These are phyloP conservation scores for Sepiola atlantica DNA, from an alignment of 2,888 invertebrate species.

Conservation along the genomic window DNA sequence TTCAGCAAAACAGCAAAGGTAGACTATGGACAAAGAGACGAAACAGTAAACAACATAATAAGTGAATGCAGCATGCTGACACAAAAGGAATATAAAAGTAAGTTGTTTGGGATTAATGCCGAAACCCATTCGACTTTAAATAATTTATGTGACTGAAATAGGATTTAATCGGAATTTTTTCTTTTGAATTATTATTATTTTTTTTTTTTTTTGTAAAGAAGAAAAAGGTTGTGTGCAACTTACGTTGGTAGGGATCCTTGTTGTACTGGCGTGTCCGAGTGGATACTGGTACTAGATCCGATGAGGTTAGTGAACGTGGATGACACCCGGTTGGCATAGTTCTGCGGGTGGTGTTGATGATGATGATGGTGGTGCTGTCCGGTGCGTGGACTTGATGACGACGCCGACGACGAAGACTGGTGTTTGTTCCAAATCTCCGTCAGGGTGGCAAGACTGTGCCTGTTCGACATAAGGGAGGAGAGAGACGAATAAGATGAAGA, in stretches of 20 bases:
- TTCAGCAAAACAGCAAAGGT: too few relatives aligned
- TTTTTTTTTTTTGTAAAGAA: too few relatives aligned
- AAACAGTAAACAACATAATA: too few relatives aligned
- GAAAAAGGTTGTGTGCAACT: background rate
- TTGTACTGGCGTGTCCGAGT: constrained; percentile 32
- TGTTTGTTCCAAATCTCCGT: constrained; percentile 42
- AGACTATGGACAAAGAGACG: too few relatives aligned
- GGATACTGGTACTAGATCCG: constrained; percentile 43
- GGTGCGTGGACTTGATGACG: background rate
- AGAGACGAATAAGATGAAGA: background rate
- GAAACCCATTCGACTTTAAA: too few relatives aligned
- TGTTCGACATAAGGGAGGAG: constrained; percentile 39
- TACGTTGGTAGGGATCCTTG: constrained; percentile 44
- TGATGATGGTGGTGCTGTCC: constrained; percentile 1
- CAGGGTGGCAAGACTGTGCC: constrained; percentile 41
- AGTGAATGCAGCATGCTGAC: too few relatives aligned
- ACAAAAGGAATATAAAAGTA: too few relatives aligned
- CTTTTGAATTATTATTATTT: background rate
- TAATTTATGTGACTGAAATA: too few relatives aligned
- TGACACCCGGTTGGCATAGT: constrained; percentile 41
- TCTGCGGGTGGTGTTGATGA: background rate
- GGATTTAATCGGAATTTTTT: background rate
- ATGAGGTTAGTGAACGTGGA: constrained; percentile 41
- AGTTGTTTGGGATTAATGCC: too few relatives aligned
- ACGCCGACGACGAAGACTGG: background rate